Percentiles rank a stretch among this genome's conserved stretches.
phyloP scores from a whole-genome alignment of 2,113 vertebrate species.

The Phaethon lepturus region DNA sequence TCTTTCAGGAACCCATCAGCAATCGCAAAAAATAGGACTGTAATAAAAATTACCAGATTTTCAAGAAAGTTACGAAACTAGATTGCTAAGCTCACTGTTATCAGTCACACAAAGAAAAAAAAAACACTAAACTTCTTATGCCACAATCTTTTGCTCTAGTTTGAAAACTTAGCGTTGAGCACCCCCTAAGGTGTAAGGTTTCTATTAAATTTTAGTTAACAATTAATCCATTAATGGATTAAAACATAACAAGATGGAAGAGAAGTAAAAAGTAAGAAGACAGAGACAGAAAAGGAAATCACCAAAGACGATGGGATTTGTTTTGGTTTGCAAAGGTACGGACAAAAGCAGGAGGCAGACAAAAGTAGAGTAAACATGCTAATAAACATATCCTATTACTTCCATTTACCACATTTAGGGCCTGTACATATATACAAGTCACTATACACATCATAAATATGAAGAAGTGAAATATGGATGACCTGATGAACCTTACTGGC shows the following conservation, averaged over 20 bases:
- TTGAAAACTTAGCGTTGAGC: neutral
- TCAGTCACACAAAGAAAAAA: neutral
- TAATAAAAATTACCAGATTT: neutral
- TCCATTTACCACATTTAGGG: neutral
- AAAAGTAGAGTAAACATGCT: neutral
- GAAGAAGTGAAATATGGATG: neutral
- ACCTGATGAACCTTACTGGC: neutral
- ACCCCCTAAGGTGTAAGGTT: neutral
- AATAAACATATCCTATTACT: neutral
- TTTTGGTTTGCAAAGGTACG: neutral
- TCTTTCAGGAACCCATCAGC: neutral
- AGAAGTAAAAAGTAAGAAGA: accelerated
- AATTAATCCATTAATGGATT: neutral
- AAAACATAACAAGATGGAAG: neutral
- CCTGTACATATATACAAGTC: neutral
- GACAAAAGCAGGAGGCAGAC: neutral
- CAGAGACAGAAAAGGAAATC: neutral
- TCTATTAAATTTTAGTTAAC: neutral
- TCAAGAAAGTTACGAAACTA: neutral
- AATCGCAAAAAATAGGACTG: neutral
- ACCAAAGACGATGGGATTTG: neutral
- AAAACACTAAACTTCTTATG: neutral
- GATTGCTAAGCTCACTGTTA: neutral
- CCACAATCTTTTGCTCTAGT: neutral
- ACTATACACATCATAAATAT: neutral